phyloP scores from a whole-genome alignment of 2,888 invertebrate species.

The Cyaniris semiargus region DNA sequence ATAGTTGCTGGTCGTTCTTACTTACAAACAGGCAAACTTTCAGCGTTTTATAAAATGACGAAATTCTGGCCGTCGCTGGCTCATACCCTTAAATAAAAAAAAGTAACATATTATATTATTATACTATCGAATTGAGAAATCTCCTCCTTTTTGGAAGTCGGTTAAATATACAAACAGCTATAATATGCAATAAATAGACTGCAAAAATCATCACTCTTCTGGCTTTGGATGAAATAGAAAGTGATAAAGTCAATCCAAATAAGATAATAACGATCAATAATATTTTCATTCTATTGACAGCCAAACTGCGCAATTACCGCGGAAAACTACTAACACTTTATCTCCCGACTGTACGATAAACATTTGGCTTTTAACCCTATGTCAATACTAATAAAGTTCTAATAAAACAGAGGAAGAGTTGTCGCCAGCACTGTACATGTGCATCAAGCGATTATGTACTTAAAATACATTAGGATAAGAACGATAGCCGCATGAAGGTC shows the following conservation, averaged over 20 bases:
- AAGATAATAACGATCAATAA: neutral
- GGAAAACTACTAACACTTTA: slow-evolving; percentile 17
- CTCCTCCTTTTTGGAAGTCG: too few relatives aligned
- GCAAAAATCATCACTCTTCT: neutral
- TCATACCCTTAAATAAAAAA: too few relatives aligned
- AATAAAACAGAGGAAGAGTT: neutral
- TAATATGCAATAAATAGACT: too few relatives aligned
- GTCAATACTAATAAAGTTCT: slow-evolving; percentile 6
- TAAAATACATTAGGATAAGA: neutral
- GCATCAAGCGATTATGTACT: neutral
- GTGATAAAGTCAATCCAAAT: neutral
- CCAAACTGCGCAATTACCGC: slow-evolving; percentile 10
- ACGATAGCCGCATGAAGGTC: neutral
- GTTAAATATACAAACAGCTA: too few relatives aligned
- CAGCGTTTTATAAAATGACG: too few relatives aligned
- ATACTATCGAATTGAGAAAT: too few relatives aligned
- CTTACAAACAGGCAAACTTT: too few relatives aligned
- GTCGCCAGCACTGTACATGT: neutral
- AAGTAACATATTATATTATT: too few relatives aligned
- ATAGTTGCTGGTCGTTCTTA: too few relatives aligned
- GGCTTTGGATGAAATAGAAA: neutral
- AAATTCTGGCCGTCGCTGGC: too few relatives aligned
- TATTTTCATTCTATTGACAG: neutral
- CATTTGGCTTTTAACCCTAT: neutral
- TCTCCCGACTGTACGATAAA: slow-evolving; percentile 3